phyloP scores from a whole-genome alignment of 1,140 invertebrate genomes.

The Drosophila parabipectinata region DNA sequence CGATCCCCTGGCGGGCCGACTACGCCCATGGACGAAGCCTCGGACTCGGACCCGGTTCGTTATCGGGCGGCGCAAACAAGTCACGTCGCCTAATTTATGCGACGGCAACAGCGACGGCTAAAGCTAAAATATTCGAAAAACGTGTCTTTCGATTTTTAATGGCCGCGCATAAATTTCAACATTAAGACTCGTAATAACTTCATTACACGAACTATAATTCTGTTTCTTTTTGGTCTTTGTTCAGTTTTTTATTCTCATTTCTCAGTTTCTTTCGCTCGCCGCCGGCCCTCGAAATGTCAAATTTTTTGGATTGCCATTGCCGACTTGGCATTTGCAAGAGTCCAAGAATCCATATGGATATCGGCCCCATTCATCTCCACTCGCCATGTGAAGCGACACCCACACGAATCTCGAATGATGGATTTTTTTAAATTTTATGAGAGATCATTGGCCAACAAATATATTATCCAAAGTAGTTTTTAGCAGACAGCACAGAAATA shows the following conservation, averaged over 20 bases:
- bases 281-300: conserved; percentile 47
- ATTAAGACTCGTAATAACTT: conserved; percentile 81
- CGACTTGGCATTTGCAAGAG: conserved; percentile 5
- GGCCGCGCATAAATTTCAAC: conserved; percentile 78
- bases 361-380: conserved; percentile 32
- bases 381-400: conserved; percentile 29
- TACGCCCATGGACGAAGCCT: conserved; percentile 19
- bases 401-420: not conserved
- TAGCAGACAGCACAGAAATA: too few species aligned
- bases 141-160: conserved; percentile 82
- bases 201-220: conserved; percentile 80
- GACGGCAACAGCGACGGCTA: conserved; percentile 57
- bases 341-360: conserved; percentile 34
- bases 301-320: conserved; percentile 3
- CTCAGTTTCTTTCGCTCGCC: conserved; percentile 37
- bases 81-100: conserved; percentile 81
- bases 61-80: conserved; percentile 73
- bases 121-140: conserved; percentile 79
- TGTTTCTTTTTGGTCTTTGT: conserved; percentile 42
- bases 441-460: conserved; percentile 7
- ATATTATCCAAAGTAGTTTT: not conserved
- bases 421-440: not conserved
- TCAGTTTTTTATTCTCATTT: conserved; percentile 20
- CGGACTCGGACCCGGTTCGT: conserved; percentile 47
- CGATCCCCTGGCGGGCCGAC: not conserved